These are phyloP conservation scores for Eolophus roseicapilla DNA, from an alignment of 2,113 vertebrate genomes.

Conservation along the genomic window DNA sequence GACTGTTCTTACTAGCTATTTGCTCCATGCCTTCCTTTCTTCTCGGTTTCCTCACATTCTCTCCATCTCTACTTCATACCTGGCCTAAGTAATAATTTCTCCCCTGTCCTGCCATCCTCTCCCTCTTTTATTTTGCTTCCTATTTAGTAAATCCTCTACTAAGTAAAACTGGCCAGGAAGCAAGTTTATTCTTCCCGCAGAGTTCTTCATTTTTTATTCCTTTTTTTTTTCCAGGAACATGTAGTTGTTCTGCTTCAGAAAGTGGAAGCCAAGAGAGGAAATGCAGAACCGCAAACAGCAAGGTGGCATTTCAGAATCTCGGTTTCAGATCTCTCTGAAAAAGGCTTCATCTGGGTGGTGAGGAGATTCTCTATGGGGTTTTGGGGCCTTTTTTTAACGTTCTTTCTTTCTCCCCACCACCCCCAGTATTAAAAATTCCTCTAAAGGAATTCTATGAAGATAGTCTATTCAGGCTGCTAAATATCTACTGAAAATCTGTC, in stretches of 20 bases:
- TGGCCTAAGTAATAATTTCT: neutral
- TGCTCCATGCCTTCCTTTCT: neutral
- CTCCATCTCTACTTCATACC: neutral
- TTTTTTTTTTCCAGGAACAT: neutral
- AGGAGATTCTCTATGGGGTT: neutral
- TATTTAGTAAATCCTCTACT: neutral
- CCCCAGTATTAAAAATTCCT: neutral
- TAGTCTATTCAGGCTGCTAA: neutral
- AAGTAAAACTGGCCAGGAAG: neutral
- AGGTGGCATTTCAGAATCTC: neutral
- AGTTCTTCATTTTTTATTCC: neutral
- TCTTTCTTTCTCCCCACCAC: no score
- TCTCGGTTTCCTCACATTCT: neutral
- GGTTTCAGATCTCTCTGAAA: neutral
- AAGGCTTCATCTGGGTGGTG: neutral
- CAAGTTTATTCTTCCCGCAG: neutral
- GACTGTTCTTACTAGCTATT: neutral
- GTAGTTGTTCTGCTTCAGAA: neutral
- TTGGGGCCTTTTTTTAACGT: rapidly evolving
- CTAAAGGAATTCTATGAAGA: neutral
- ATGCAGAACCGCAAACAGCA: neutral
- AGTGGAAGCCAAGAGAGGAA: neutral
- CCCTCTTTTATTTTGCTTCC: neutral
- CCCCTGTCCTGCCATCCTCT: neutral
- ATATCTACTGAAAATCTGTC: neutral